These are phyloP conservation scores for Corapipo altera DNA, from an alignment of 2,113 vertebrate species.

Conservation along the genomic window DNA sequence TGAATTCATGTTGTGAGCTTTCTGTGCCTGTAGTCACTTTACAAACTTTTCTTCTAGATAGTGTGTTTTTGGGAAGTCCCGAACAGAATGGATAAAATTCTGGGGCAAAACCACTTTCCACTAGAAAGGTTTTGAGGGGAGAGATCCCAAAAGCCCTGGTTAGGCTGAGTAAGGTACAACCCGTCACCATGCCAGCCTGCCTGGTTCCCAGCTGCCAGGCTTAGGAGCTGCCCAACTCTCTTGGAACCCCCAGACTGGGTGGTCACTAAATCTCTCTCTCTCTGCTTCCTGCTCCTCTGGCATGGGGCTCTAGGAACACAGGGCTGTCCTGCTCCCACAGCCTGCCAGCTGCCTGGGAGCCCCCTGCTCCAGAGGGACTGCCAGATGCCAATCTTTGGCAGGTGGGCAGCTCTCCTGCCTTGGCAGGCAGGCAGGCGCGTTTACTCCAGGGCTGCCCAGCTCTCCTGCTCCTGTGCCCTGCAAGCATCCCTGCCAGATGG, in stretches of 20 bases:
- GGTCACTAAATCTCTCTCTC: background rate
- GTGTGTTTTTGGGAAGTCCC: background rate
- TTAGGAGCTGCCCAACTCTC: background rate
- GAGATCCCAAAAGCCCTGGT: background rate
- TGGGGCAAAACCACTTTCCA: background rate
- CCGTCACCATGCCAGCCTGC: background rate
- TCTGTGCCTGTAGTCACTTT: background rate
- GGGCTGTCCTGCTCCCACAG: background rate
- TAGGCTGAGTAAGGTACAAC: background rate
- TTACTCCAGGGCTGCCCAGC: background rate
- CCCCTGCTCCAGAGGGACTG: background rate
- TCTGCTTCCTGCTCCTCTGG: rapidly evolving
- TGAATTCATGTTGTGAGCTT: background rate
- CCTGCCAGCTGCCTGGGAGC: background rate
- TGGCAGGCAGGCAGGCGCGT: background rate
- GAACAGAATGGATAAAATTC: background rate
- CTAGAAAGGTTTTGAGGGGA: background rate
- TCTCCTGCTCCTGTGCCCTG: background rate
- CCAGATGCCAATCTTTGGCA: background rate
- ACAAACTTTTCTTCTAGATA: background rate
- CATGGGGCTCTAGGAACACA: rapidly evolving
- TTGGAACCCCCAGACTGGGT: background rate
- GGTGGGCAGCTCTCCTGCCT: background rate
- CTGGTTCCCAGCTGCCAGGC: background rate
- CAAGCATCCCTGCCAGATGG: background rate